Evolutionary conservation across 1,140 invertebrate species (phyloP), one percentile per base, ranked within the genome.

Genomic region (Hylaeus volcanicus): DNA sequence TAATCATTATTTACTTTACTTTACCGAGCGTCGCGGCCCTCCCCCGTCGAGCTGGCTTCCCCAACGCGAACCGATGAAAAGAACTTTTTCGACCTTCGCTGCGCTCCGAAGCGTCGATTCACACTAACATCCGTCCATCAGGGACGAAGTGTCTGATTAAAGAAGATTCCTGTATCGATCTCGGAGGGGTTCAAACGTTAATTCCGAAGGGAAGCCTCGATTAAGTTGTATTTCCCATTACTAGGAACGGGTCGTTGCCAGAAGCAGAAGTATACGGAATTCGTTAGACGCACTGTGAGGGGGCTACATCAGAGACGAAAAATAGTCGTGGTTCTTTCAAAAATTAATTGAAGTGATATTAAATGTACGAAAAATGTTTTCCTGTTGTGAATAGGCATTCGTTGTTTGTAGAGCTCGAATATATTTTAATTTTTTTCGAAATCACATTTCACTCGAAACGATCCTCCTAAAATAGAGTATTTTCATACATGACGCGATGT

Each of bases 1-100:
- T 91, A 91, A 91, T 91, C 90, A 91, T 89, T 91, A 91, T 91
- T 91, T 91, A 90, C 90, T 90, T 90, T 90, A 88, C 88, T 90
- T 89, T 88, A 73, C 84, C 74, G 71, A 83, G 74, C 79, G 73
- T 72, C 77, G 45, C 75, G 80, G 55, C 71, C 37, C 48, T 58
- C 41, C 41, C 37, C 55, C 79, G 43, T 74, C 58, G 60, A 65
- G 65, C 48, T 51, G 60, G n/a, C 74, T 79, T 15, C 53, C 66
- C 68, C 39, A 58, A 51, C 41, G 71, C 70, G 43, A 45, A 69
- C 74, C 51, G 60, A 6, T 70, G 70, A 61, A 74, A 79, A 84
- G 71, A 69, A 87, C 68, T 85, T 89, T 26, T 86, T 88, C 83
- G 76, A 74, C 72, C 84, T 80, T 79, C 66, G 81, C 63, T 73